These are phyloP conservation scores for Turritopsis rubra DNA, from an alignment of 30 jellyfish, hydroid and myxozoan species.

Conservation along the genomic window DNA sequence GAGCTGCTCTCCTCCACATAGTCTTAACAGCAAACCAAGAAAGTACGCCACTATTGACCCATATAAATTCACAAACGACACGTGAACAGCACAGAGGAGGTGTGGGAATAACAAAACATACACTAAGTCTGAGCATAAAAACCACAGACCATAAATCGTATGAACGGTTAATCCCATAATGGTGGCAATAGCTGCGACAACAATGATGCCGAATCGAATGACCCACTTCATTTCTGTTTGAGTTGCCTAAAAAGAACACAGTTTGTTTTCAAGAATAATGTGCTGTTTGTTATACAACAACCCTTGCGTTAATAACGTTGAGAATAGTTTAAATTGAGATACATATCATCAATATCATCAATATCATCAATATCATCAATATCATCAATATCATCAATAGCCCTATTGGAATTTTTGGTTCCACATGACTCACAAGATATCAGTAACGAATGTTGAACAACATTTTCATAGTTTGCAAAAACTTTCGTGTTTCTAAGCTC, in stretches of 20 bases:
- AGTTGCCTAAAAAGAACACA: conserved; percentile 53
- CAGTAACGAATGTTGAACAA: too few species aligned
- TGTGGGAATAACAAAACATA: conserved; percentile 85
- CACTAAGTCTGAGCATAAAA: conserved; percentile 81
- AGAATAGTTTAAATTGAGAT: too few species aligned
- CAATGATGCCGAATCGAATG: conserved; percentile 71
- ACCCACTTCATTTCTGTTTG: conserved; percentile 74
- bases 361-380: too few species aligned
- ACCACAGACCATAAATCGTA: conserved; percentile 75
- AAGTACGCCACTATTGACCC: conserved; percentile 72
- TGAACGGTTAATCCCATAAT: conserved; percentile 68
- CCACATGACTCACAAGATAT: too few species aligned
- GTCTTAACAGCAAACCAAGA: conserved; percentile 62
- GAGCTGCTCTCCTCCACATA: conserved; percentile 72
- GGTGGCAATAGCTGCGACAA: conserved; percentile 83
- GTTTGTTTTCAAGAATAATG: background rate
- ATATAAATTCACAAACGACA: conserved; percentile 68
- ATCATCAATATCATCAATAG: too few species aligned
- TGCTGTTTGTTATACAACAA: too few species aligned
- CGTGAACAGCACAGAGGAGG: conserved; percentile 71
- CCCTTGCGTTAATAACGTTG: too few species aligned
- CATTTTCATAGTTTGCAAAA: too few species aligned
- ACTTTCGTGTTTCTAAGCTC: too few species aligned
- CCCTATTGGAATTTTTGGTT: too few species aligned
- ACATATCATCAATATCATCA: too few species aligned